Evolutionary conservation across 2,888 invertebrate species (phyloP).

Genomic region (Hyposoter dolosus): DNA sequence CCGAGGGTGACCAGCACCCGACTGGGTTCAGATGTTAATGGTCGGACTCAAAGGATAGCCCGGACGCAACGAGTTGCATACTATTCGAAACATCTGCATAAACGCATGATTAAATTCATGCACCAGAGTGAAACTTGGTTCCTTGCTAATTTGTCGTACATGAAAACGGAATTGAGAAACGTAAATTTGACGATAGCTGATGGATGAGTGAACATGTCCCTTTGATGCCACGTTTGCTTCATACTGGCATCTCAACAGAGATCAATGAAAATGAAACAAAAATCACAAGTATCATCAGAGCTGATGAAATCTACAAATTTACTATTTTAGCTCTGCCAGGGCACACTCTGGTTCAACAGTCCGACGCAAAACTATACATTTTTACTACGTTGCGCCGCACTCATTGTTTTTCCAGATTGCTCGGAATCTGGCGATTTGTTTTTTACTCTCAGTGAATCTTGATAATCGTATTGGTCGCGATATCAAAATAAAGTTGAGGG

Average conservation of each 20-base stretch:
- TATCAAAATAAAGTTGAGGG: too few relatives aligned
- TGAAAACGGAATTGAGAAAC: background rate
- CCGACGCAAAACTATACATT: background rate
- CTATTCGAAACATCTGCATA: background rate
- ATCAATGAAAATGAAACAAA: too few relatives aligned
- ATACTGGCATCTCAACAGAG: background rate
- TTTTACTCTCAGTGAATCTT: too few relatives aligned
- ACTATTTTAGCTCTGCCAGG: background rate
- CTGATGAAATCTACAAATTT: background rate
- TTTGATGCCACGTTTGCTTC: background rate
- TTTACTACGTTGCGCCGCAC: too few relatives aligned
- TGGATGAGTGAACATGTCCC: background rate
- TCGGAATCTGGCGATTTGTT: too few relatives aligned
- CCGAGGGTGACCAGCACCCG: slow-evolving; percentile 3
- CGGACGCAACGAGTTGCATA: background rate
- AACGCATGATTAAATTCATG: slow-evolving; percentile 26
- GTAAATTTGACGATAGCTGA: background rate
- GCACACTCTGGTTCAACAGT: background rate
- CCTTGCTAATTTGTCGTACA: slow-evolving; percentile 10
- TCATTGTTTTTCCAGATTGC: too few relatives aligned
- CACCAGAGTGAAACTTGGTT: background rate
- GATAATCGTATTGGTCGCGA: too few relatives aligned
- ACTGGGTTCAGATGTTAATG: slow-evolving; percentile 1
- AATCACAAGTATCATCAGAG: background rate
- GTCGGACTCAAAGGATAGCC: slow-evolving; percentile 20